Conservation (phyloP, 2,113 vertebrate species). For the Serinus canaria region DNA sequence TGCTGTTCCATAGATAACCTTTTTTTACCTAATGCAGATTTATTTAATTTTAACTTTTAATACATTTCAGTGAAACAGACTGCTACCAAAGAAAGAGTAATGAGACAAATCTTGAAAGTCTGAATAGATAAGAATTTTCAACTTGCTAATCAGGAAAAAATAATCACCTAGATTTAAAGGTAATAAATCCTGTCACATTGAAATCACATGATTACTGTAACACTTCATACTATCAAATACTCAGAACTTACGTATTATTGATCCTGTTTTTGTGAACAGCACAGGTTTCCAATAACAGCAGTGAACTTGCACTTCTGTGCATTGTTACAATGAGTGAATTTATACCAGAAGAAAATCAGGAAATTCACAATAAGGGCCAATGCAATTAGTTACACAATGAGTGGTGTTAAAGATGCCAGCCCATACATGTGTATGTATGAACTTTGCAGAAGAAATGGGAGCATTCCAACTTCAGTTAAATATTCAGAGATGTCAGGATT, state of each 20-base stretch:
- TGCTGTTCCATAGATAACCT: background rate
- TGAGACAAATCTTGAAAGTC: background rate
- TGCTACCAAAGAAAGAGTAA: background rate
- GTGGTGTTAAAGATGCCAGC: background rate
- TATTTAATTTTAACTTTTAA: slow-evolving; percentile 47
- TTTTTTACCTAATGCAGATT: background rate
- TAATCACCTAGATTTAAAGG: background rate
- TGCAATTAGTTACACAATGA: background rate
- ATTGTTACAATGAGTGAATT: background rate
- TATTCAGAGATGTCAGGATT: background rate
- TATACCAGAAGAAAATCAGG: background rate
- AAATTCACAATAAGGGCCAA: background rate
- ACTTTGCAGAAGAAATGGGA: background rate
- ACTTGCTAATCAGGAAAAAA: background rate
- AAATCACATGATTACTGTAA: background rate
- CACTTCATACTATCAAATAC: background rate
- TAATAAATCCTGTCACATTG: background rate
- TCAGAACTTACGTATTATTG: background rate
- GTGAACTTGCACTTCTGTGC: background rate
- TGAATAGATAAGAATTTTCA: slow-evolving; percentile 12
- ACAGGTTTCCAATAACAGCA: background rate
- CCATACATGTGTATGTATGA: background rate
- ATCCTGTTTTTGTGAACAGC: background rate
- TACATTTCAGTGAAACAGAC: slow-evolving; percentile 3
- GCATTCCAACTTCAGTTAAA: background rate